A percentile compares a stretch with the other conserved stretches of the same genome.
Conservation (phyloP, 1,140 invertebrate species). For the Drosophila bifasciata region DNA sequence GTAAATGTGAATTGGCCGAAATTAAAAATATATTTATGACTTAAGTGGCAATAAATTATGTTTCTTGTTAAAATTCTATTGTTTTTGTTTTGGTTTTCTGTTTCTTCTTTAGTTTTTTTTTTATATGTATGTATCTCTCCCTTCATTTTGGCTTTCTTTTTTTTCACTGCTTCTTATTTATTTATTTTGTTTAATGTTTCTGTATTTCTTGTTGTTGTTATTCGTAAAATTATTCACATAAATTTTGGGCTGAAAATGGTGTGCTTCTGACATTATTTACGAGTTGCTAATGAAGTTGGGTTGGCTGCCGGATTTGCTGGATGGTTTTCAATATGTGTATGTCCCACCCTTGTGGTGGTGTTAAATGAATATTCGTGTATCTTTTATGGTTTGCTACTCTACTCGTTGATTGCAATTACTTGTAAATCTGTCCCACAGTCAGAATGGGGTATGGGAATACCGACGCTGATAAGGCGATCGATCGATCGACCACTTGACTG, state of each 20-base stretch:
- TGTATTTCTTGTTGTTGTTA: constrained; percentile 8
- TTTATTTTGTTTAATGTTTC: constrained; percentile 43
- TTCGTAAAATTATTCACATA: constrained; percentile 59
- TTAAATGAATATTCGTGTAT: constrained; percentile 3
- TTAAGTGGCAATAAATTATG: constrained; percentile 82
- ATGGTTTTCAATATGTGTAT: not conserved
- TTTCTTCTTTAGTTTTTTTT: constrained; percentile 42
- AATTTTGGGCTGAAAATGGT: constrained; percentile 40
- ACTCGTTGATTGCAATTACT: constrained; percentile 55
- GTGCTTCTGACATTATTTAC: constrained; percentile 50
- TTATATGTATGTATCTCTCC: constrained; percentile 23
- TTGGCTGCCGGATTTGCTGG: constrained; percentile 5
- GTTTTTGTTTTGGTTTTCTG: constrained; percentile 47
- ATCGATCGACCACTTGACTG: constrained; percentile 16
- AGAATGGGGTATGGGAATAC: constrained; percentile 10
- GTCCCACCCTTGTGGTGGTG: not conserved
- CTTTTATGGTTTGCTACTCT: constrained; percentile 24
- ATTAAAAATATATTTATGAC: constrained; percentile 83
- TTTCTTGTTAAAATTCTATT: constrained; percentile 82
- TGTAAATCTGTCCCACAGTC: constrained; percentile 50
- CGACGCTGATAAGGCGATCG: constrained; percentile 37
- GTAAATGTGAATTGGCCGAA: constrained; percentile 78
- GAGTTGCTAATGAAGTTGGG: constrained; percentile 58
- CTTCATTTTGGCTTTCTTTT: constrained; percentile 42
- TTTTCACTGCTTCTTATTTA: constrained; percentile 22